Conservation (phyloP, 2,888 invertebrate species). For the Hedychridium roseum region DNA sequence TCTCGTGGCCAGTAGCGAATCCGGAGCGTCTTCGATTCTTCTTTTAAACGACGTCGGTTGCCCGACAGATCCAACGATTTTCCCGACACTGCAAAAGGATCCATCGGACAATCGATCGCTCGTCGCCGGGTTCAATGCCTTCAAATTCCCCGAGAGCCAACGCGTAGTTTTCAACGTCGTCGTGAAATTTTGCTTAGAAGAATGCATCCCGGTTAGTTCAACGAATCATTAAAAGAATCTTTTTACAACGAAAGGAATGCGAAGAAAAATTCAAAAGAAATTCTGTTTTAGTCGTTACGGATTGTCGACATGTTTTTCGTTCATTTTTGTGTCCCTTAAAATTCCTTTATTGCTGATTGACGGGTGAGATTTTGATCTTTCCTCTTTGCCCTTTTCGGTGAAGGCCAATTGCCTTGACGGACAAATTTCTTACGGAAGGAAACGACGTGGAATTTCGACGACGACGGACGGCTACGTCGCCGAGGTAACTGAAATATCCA, state of each 20-base stretch:
- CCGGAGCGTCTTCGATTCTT: slow-evolving; percentile 77
- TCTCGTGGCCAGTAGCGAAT: slow-evolving; percentile 79
- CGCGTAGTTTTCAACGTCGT: slow-evolving; percentile 83
- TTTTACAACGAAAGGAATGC: no score
- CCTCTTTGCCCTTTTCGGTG: background rate
- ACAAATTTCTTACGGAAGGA: slow-evolving; percentile 42
- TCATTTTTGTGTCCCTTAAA: no score
- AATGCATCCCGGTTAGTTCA: slow-evolving; percentile 73
- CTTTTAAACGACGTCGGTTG: slow-evolving; percentile 82
- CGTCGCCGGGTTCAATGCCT: slow-evolving; percentile 78
- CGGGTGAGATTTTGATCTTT: no score
- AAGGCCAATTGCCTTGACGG: slow-evolving; percentile 27
- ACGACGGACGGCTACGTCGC: slow-evolving; percentile 3
- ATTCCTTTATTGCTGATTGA: no score
- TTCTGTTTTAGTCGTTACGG: no score
- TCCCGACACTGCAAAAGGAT: slow-evolving; percentile 66
- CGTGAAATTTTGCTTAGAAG: slow-evolving; percentile 80
- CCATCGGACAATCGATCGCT: slow-evolving; percentile 60
- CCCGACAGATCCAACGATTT: slow-evolving; percentile 76
- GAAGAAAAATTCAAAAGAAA: no score
- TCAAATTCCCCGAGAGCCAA: slow-evolving; percentile 86
- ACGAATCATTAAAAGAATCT: no score
- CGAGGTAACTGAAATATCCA: slow-evolving; percentile 17
- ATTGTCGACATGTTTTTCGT: no score
- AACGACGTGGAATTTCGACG: slow-evolving; percentile 25